A percentile compares a stretch with the other conserved stretches of the same genome.
These are phyloP conservation scores for Rattus rattus DNA, from an alignment of 2,113 vertebrate species.

Conservation along the genomic window DNA sequence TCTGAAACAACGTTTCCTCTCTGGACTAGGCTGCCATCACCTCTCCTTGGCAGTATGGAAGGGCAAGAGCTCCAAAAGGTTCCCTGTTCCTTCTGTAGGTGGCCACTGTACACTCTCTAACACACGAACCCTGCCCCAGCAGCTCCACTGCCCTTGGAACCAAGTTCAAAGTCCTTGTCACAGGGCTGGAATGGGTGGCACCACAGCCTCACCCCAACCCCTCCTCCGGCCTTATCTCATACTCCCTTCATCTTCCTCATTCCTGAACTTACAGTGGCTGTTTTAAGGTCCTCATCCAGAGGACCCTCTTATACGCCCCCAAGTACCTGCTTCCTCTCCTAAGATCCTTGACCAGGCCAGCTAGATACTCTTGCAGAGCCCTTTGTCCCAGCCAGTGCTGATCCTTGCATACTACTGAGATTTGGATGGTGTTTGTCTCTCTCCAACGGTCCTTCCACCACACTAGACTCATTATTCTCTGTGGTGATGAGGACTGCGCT, in stretches of 20 bases:
- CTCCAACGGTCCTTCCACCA: neutral
- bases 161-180: neutral
- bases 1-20: neutral
- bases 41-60: neutral
- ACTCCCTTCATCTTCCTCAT: neutral
- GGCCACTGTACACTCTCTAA: neutral
- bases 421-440: neutral
- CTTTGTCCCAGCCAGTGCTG: neutral
- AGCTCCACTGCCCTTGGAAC: neutral
- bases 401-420: neutral
- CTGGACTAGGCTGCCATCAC: neutral
- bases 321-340: neutral
- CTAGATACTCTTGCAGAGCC: accelerated
- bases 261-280: neutral
- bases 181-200: neutral
- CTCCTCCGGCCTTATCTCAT: neutral
- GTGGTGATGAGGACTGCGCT: neutral
- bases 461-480: neutral
- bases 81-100: neutral
- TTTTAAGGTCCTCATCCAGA: neutral
- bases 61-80: neutral
- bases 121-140: neutral
- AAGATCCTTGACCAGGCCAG: neutral
- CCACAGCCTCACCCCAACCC: neutral
- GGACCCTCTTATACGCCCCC: neutral